Conservation (phyloP, 2,797 vertebrate species). For the Helicolenus hilgendorfi region DNA sequence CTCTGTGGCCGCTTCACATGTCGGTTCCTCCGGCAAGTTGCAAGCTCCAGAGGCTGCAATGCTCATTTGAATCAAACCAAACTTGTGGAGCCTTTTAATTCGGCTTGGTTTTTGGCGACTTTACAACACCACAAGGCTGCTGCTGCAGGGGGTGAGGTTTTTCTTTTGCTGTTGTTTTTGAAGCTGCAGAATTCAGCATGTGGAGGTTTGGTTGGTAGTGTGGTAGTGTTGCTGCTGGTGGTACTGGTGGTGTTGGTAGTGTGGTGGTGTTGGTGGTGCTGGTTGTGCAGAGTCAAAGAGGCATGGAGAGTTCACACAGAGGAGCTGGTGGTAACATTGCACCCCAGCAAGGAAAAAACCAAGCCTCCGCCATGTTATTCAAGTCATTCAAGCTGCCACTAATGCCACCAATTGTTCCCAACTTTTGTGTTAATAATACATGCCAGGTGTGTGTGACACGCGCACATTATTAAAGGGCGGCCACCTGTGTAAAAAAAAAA, state of each 20-base stretch:
- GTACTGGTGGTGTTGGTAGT: background rate
- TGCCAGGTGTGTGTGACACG: background rate
- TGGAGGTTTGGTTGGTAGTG: background rate
- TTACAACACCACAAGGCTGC: background rate
- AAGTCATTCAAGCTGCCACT: slow-evolving; percentile 38
- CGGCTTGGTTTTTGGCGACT: slow-evolving; percentile 17
- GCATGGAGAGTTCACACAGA: slow-evolving; percentile 63
- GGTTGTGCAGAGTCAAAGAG: slow-evolving; percentile 39
- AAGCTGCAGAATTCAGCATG: slow-evolving; percentile 10
- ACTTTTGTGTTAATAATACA: slow-evolving; percentile 53
- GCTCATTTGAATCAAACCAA: slow-evolving; percentile 48
- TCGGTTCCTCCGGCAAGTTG: slow-evolving; percentile 14
- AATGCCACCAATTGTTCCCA: slow-evolving; percentile 46
- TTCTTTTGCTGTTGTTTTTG: background rate
- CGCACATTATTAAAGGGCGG: background rate
- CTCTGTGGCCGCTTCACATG: background rate
- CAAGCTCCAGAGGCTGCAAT: slow-evolving; percentile 1
- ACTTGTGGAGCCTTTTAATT: slow-evolving; percentile 59
- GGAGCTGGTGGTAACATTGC: slow-evolving; percentile 29
- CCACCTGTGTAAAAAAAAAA: slow-evolving; percentile 5
- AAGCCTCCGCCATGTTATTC: slow-evolving; percentile 79
- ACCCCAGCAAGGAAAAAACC: slow-evolving; percentile 18
- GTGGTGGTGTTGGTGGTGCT: background rate
- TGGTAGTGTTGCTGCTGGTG: background rate
- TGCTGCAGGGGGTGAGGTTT: slow-evolving; percentile 38